Conservation (phyloP, 2,888 invertebrate genomes). For the Notodonta ziczac region DNA sequence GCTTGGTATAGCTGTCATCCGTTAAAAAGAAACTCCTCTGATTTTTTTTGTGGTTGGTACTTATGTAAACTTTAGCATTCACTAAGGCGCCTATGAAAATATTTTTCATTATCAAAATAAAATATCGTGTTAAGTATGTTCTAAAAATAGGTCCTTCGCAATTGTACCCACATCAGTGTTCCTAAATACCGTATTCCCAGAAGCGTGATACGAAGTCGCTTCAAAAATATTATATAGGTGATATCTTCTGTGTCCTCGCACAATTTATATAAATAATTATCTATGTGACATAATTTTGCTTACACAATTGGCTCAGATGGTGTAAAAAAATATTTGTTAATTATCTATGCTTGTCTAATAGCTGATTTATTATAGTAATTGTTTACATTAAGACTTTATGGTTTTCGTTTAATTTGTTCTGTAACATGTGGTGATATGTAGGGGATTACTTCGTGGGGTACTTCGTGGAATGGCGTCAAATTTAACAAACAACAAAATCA, state of each 20-base stretch:
- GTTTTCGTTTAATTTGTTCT: slow-evolving; percentile 5
- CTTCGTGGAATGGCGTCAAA: not conserved
- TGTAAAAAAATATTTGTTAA: slow-evolving; percentile 18
- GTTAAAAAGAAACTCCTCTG: no score
- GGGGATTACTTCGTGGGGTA: not conserved
- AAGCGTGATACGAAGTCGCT: not conserved
- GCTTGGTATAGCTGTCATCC: no score
- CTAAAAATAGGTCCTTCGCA: no score
- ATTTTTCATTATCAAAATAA: no score
- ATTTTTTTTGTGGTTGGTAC: no score
- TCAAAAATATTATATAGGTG: not conserved
- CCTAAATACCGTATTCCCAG: no score
- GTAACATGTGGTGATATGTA: not conserved
- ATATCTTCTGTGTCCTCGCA: slow-evolving; percentile 10
- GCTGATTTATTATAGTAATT: slow-evolving; percentile 14
- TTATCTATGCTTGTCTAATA: slow-evolving; percentile 19
- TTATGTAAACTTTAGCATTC: no score
- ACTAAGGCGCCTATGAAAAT: no score
- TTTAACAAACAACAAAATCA: not conserved
- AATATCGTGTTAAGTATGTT: no score
- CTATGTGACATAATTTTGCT: slow-evolving; percentile 20
- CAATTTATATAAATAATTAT: slow-evolving; percentile 18
- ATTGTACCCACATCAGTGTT: no score
- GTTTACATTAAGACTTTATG: slow-evolving; percentile 16
- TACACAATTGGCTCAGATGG: slow-evolving; percentile 25